Conservation (phyloP, 2,797 vertebrate genomes). For the Acanthurus lineatus region DNA sequence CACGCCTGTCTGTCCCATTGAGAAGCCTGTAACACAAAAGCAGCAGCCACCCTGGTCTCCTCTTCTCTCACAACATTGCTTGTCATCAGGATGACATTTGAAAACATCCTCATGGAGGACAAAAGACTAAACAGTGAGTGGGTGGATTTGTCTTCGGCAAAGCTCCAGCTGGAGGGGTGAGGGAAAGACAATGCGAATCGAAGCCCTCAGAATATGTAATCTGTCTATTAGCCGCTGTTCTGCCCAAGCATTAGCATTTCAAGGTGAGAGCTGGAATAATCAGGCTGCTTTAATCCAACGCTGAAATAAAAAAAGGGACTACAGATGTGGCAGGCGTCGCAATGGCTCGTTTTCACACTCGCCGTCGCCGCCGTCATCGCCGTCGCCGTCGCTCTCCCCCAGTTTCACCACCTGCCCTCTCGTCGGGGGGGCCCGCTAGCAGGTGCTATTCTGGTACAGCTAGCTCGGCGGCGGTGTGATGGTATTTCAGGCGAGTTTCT, state of each 20-base stretch:
- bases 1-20: conserved; percentile 76
- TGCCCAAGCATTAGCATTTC: conserved; percentile 77
- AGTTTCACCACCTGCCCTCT: conserved; percentile 77
- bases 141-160: conserved; percentile 78
- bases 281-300: conserved; percentile 42
- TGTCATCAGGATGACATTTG: conserved; percentile 84
- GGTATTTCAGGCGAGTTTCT: conserved; percentile 66
- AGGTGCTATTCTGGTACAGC: conserved; percentile 70
- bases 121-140: conserved; percentile 78
- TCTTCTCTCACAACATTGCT: conserved; percentile 71
- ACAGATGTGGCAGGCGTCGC: conserved; percentile 57
- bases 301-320: not conserved
- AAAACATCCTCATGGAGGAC: conserved; percentile 81
- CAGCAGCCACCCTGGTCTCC: conserved; percentile 67
- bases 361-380: conserved; percentile 19
- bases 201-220: conserved; percentile 76
- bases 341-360: conserved; percentile 53
- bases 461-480: conserved; percentile 39
- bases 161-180: conserved; percentile 73
- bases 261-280: conserved; percentile 77
- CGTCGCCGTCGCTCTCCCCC: conserved; percentile 35
- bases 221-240: conserved; percentile 75
- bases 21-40: conserved; percentile 73
- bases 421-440: conserved; percentile 65
- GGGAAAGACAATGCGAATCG: conserved; percentile 75